A percentile compares a stretch with the other conserved stretches of the same genome.
phyloP scores from a whole-genome alignment of 2,888 invertebrate species.

The Coecobrya sp. region DNA sequence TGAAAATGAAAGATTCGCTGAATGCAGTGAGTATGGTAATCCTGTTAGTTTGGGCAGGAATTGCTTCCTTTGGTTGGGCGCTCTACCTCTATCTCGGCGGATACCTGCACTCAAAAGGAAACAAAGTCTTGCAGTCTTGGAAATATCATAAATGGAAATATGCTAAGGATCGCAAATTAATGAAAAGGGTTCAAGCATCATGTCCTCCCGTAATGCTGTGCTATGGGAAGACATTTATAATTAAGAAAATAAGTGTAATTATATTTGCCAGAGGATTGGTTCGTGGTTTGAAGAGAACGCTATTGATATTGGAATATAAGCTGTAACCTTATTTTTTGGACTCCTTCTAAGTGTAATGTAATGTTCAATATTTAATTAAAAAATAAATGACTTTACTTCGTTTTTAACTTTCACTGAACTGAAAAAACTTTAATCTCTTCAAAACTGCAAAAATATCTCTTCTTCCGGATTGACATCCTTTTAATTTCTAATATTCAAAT shows the following conservation, averaged over 20 bases:
- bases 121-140: conserved; percentile 40
- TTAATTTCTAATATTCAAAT: too few species aligned
- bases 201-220: conserved; percentile 2
- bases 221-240: neutral
- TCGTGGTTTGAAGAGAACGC: conserved; percentile 3
- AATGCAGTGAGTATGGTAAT: neutral
- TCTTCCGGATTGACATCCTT: too few species aligned
- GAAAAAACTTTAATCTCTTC: too few species aligned
- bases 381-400: too few species aligned
- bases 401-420: too few species aligned
- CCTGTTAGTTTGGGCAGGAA: neutral
- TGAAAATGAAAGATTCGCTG: neutral
- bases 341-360: too few species aligned
- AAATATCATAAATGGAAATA: neutral
- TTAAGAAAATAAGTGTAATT: neutral
- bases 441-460: too few species aligned
- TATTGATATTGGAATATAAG: too few species aligned
- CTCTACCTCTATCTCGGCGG: neutral
- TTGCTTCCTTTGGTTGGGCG: neutral
- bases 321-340: too few species aligned
- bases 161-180: neutral
- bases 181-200: conserved; percentile 5
- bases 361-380: too few species aligned
- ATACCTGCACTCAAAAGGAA: conserved; percentile 41
- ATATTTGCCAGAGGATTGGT: neutral